Evolutionary conservation across 1,140 invertebrate species (phyloP), one percentile per base, ranked within the genome.

Genomic region (Pentalonia nigronervosa): DNA sequence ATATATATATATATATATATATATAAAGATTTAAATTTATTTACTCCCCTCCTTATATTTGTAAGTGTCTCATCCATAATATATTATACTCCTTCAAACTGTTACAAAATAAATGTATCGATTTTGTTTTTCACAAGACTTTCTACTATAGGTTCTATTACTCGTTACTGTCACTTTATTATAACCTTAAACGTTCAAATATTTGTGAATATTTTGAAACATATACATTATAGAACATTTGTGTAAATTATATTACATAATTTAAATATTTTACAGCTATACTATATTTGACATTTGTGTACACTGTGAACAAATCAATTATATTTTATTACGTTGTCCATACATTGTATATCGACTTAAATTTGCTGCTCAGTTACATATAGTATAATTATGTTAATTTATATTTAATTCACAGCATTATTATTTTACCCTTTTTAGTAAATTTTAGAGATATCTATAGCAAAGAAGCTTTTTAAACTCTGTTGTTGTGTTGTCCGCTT

Each of bases 211-310:
- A 76, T 76, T 76, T 76, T 76, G 60, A 76, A 76, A 76, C 60
- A n/a, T 53, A 21, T 21, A 23, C 20, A 7, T 53, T 21, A 53
- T 53, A 53, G 21, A 53, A 53, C 20, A 20, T 76, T 76, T 76
- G 30, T n/a, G n/a, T n/a, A 17, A n/a, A 30, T 76, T 76, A 76
- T n/a, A 76, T 76, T 76, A 76, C n/a, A 76, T 76, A 76, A n/a
- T 76, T 76, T 76, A 76, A 76, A 76, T 76, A 76, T 76, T 76
- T 76, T 76, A 76, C 60, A 14, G 60, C 60, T 76, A 76, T 76
- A 76, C n/a, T n/a, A 14, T 76, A 76, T 76, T 76, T 76, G 14
- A n/a, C 60, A 76, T 76, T 34, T 76, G 60, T 76, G 6, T 30
- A 76, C 30, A 76, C n/a, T 17, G 30, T 7, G 60, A 76, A 76